Conservation (phyloP, 2,113 vertebrate genomes). For the Tichodroma muraria region DNA sequence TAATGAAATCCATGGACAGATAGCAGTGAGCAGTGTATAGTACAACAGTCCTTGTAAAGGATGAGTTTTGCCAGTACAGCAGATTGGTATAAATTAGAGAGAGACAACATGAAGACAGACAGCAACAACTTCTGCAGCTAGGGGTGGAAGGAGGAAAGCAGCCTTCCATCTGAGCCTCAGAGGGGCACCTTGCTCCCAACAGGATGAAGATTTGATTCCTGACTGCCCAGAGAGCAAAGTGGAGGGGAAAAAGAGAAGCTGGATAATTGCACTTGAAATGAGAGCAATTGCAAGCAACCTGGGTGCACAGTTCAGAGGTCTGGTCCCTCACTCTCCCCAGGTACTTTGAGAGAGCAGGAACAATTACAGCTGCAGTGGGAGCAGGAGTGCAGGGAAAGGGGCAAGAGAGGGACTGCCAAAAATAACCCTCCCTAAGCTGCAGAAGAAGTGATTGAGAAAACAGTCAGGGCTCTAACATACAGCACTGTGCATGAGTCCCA, state of each 20-base stretch:
- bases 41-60: not conserved
- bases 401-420: conserved; percentile 11
- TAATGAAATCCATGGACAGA: not conserved
- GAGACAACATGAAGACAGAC: not conserved
- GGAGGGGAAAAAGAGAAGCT: not conserved
- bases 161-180: not conserved
- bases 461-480: not conserved
- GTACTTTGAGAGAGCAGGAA: not conserved
- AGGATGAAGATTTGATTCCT: not conserved
- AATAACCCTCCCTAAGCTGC: not conserved
- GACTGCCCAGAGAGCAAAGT: not conserved
- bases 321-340: not conserved
- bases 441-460: conserved; percentile 31
- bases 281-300: not conserved
- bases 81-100: not conserved
- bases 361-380: not conserved
- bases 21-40: not conserved
- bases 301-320: not conserved
- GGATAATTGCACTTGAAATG: not conserved
- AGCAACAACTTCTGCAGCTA: not conserved
- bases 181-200: not conserved
- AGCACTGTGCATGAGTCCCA: not conserved
- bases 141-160: not conserved
- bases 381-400: not conserved
- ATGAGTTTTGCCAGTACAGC: not conserved